Base-by-base conservation (phyloP, 2,113 vertebrate genomes). In the Ia io region DNA sequence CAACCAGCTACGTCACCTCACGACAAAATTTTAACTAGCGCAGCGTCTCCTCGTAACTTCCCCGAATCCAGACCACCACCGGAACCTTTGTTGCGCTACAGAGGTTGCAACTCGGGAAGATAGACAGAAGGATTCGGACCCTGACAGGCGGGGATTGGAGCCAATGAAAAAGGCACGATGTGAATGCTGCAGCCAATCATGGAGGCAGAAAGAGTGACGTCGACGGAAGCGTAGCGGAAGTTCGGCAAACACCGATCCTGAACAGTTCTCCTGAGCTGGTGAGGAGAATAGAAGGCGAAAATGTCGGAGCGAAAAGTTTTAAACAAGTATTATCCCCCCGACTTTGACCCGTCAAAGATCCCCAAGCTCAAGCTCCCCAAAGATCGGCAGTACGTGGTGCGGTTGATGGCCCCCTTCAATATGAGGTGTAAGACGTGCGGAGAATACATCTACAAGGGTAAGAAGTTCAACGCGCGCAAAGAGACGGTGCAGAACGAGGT, bases 381-480 rank as follows among this genome's bases (percentile, higher is more conserved):
- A 98, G 99, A 99, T 96, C 98, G 82, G 82, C 61, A 67, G 61
- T 84, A 84, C 20, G 61, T 67, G 80, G 82, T 84, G 61, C 82
- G 42, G 30, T 25, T 67, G 61, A 67, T 47, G 82, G 61, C 82
- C 20, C 82, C 42, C 61, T 84, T 84, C 82, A 67, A 84, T 47
- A 49, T 84, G 82, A 88, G 95, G 47, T 99, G 99, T 98, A 99
- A 99, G 98, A 99, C 99, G 0, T 99, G 99, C 59, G 99, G 99
- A 0, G 99, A 99, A 49, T 99, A 99, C 97, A 99, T 99, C 95
- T 99, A 99, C 96, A 99, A 99, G 65, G 99, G 99, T 49, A 99
- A 99, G 97, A 99, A 99, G 98, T 99, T 99, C 92, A 99, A 99
- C 0, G 99, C 99, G 0, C 98, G 99, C 2, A 99, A 99, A 97